These are phyloP conservation scores for Empis livida DNA, from an alignment of 2,888 invertebrate species.

Conservation along the genomic window DNA sequence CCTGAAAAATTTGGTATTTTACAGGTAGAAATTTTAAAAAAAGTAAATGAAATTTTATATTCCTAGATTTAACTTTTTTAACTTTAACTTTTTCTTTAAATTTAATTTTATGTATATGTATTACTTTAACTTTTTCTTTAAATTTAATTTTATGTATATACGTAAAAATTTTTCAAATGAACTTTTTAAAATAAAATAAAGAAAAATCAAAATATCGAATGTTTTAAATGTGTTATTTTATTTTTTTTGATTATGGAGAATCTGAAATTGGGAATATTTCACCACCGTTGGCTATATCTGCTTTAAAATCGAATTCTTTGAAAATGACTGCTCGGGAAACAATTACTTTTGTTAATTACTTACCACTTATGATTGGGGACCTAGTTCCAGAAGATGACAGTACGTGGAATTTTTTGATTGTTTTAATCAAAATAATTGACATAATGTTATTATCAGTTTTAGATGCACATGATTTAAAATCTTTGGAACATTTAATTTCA, in stretches of 20 bases:
- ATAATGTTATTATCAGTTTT: constrained; percentile 6
- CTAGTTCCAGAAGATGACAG: constrained; percentile 10
- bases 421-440: constrained; percentile 9
- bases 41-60: too few relatives aligned
- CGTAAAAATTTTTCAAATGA: too few relatives aligned
- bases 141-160: too few relatives aligned
- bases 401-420: constrained; percentile 9
- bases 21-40: too few relatives aligned
- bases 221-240: too few relatives aligned
- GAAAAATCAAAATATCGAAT: too few relatives aligned
- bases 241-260: constrained; percentile 12
- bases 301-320: constrained; percentile 12
- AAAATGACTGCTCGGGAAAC: constrained; percentile 14
- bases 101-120: too few relatives aligned
- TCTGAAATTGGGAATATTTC: constrained; percentile 7
- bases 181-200: too few relatives aligned
- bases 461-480: constrained; percentile 1
- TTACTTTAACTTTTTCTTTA: too few relatives aligned
- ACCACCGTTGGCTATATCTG: constrained; percentile 1
- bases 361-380: constrained; percentile 12
- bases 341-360: constrained; percentile 10
- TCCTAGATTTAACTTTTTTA: too few relatives aligned
- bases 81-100: too few relatives aligned
- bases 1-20: too few relatives aligned
- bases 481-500: constrained; percentile 3